Evolutionary conservation across 2,797 vertebrate genomes (phyloP), one percentile per base, ranked within the genome.

Genomic region (Nyctalus aviator): DNA sequence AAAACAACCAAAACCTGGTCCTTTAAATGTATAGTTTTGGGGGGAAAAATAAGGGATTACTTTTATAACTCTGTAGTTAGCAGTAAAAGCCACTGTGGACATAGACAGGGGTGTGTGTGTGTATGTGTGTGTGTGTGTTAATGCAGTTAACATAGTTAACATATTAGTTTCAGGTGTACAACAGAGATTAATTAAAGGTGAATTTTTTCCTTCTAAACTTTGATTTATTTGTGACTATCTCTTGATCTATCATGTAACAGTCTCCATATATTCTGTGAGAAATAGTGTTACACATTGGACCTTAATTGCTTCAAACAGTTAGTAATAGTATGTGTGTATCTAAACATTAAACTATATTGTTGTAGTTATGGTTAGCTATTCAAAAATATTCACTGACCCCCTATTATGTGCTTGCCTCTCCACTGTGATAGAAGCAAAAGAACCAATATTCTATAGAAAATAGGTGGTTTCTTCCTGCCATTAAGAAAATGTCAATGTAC

Each of bases 1-100:
- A 78, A 90, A 69, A 44, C 53, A 76, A 48, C 30, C 8, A 62
- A 66, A 95, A 95, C 20, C 15, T 37, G 18, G 7, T 69, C 13
- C 88, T 92, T 55, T 53, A 92, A 6, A 77, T 84, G 35, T 94
- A 37, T 85, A 96, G 86, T 1, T 66, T 88, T 83, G 75, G 62
- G 44, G 44, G 44, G 44, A 91, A 89, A 37, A 75, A 20, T 30
- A 23, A 95, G 66, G 83, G 32, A 50, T 85, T 77, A 44, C 5
- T 30, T 94, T 95, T 84, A 50, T 91, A 41, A 3, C 12, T 83
- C 84, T 90, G 21, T 3, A 21, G 9, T 86, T 23, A 27, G 6
- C 32, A 62, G 2, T 78, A 30, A 87, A 76, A 8, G 5, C 20
- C 35, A 55, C 25, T 76, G 20, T 32, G 10, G 2, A 2, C 30